Evolutionary conservation across 2,113 vertebrate species (phyloP), one percentile per base, ranked within the genome.

Genomic region (Natator depressus): DNA sequence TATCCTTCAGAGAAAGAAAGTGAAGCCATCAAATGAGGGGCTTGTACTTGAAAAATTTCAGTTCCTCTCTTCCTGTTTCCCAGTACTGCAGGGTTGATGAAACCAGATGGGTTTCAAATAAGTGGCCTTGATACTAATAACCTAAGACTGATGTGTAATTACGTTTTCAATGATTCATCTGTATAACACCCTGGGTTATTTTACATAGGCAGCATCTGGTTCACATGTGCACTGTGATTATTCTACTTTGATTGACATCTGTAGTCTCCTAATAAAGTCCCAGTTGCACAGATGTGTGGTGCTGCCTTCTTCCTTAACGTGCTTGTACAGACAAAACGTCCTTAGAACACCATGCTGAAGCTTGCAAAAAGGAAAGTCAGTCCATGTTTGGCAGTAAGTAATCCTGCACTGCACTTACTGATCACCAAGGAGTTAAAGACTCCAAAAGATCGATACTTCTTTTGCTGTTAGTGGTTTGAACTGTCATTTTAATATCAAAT

Each of bases 201-300:
- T 98, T 95, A 96, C 91, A 89, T 88, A 62, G 79, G 81, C 57
- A 95, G 93, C 95, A 97, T 98, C 97, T 98, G 97, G 95, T 96
- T 96, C 91, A 92, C 87, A 94, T 93, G 94, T 96, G 96, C 94
- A 80, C 79, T 90, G 17, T 92, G 94, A 95, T 96, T 97, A 81
- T 86, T 95, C 75, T 75, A 11, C 93, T 86, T 47, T 98, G 97
- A 98, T 55, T 98, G 98, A 97, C 97, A 96, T 92, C 96, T 80
- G n/a, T 85, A 91, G 97, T 97, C 86, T 96, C 89, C 92, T 97
- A 87, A 95, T 94, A 94, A 97, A 95, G 87, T 93, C 93, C 78
- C 87, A 91, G 69, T 83, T 97, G 88, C 86, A 78, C 92, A 97
- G 92, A 96, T 95, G 83, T 76, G 46, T 83, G n/a, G 75, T 80